Conservation (phyloP, 2,888 invertebrate species). For the Caenorhabditis sp. region DNA sequence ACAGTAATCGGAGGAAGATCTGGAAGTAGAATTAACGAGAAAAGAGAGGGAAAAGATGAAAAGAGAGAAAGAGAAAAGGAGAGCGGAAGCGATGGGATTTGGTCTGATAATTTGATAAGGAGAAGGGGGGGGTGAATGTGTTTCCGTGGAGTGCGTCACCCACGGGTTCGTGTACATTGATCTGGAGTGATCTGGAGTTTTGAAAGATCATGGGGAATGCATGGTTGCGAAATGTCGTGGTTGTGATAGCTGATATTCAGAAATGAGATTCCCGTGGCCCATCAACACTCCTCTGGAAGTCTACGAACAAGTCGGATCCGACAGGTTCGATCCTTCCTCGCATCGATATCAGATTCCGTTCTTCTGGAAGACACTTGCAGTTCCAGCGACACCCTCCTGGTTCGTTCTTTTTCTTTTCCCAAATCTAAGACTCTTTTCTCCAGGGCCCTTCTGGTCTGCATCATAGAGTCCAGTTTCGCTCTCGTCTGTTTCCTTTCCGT, state of each 20-base stretch:
- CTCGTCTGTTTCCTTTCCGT: constrained; percentile 77
- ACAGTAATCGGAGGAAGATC: constrained; percentile 7
- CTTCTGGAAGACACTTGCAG: constrained; percentile 77
- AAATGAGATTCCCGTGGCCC: constrained; percentile 81
- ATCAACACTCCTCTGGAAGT: constrained; percentile 80
- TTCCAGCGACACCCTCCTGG: constrained; percentile 81
- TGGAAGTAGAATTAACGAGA: constrained; percentile 14
- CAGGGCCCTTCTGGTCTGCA: constrained; percentile 81
- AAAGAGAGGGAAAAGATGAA: constrained; percentile 14
- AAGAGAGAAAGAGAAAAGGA: constrained; percentile 19
- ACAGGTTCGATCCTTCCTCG: constrained; percentile 68
- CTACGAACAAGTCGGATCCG: constrained; percentile 81
- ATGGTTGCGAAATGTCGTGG: too few relatives aligned
- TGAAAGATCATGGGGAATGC: not conserved
- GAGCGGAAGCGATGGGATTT: constrained; percentile 22
- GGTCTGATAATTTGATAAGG: constrained; percentile 57
- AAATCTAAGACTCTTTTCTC: constrained; percentile 39
- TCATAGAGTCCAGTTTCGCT: constrained; percentile 76
- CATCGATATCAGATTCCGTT: constrained; percentile 77
- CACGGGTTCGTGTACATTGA: constrained; percentile 33
- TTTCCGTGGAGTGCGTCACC: constrained; percentile 1
- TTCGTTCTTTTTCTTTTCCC: too few relatives aligned
- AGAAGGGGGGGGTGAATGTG: constrained; percentile 7
- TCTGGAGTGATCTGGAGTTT: constrained; percentile 24
- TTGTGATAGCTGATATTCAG: constrained; percentile 62